Evolutionary conservation across 2,797 vertebrate species (phyloP).

Genomic region (Morelia viridis): DNA sequence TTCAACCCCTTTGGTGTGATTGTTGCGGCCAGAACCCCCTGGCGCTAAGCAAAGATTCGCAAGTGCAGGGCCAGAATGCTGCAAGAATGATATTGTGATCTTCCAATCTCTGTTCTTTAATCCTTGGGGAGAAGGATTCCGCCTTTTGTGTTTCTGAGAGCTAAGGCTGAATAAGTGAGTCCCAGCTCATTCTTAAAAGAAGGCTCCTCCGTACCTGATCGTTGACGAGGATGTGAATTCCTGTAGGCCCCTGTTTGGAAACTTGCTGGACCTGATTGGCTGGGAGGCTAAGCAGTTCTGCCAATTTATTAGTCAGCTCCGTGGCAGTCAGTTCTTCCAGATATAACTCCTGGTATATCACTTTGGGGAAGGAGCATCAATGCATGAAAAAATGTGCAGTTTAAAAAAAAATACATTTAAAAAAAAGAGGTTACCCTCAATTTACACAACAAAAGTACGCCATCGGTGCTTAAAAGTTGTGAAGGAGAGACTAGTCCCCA

Average conservation of each 20-base stretch:
- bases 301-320: constrained; percentile 60
- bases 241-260: constrained; percentile 53
- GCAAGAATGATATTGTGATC: neutral
- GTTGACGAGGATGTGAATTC: constrained; percentile 58
- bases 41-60: neutral
- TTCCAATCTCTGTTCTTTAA: neutral
- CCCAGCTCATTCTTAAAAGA: neutral
- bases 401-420: neutral
- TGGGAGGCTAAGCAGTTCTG: constrained; percentile 54
- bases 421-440: neutral
- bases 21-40: neutral
- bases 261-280: constrained; percentile 52
- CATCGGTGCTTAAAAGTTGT: neutral
- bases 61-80: neutral
- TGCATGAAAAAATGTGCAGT: neutral
- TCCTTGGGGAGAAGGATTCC: neutral
- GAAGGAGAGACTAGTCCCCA: neutral
- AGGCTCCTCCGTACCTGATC: constrained; percentile 50
- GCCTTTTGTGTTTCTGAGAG: neutral
- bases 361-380: neutral
- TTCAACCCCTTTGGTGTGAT: neutral
- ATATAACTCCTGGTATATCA: constrained; percentile 58
- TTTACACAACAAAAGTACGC: neutral
- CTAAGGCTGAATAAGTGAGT: neutral
- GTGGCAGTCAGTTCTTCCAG: constrained; percentile 60